phyloP scores from a whole-genome alignment of 2,797 vertebrate genomes.

The Telmatherina bonti region DNA sequence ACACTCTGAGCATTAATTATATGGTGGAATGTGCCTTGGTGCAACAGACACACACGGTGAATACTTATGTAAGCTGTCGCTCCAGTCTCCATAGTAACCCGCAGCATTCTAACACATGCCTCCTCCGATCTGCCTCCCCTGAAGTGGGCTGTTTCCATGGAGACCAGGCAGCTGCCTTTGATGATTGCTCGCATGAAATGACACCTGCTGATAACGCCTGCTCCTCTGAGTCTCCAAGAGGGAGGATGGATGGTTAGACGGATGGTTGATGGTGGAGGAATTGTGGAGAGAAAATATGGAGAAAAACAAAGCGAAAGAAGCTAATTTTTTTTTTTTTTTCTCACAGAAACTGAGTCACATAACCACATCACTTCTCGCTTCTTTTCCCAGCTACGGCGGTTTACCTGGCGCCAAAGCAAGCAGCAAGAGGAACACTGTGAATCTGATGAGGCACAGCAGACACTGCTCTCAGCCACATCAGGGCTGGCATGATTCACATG shows the following conservation, averaged over 20 bases:
- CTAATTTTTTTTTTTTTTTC: conserved; percentile 41
- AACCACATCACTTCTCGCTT: conserved; percentile 26
- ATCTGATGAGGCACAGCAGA: conserved; percentile 45
- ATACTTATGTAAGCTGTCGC: conserved; percentile 85
- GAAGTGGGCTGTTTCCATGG: conserved; percentile 85
- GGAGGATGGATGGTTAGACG: conserved; percentile 39
- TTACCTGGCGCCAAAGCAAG: conserved; percentile 53
- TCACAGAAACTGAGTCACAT: conserved; percentile 50
- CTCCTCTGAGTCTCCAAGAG: conserved; percentile 53
- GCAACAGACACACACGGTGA: conserved; percentile 72
- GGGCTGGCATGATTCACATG: conserved; percentile 42
- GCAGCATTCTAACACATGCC: conserved; percentile 76
- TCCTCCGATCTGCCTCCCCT: conserved; percentile 72
- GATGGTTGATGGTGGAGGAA: conserved; percentile 12
- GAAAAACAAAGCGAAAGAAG: conserved; percentile 53
- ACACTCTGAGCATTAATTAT: conserved; percentile 82
- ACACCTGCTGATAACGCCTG: conserved; percentile 71
- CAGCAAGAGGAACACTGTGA: conserved; percentile 38
- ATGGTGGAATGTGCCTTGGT: conserved; percentile 72
- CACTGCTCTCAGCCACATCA: conserved; percentile 47
- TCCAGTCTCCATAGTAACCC: conserved; percentile 83
- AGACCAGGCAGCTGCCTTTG: conserved; percentile 81
- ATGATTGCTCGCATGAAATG: conserved; percentile 79
- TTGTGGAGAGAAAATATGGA: conserved; percentile 42
- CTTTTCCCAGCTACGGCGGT: conserved; percentile 41